These are phyloP conservation scores for Aphidius ervi DNA, from an alignment of 1,140 invertebrate genomes.

Conservation along the genomic window DNA sequence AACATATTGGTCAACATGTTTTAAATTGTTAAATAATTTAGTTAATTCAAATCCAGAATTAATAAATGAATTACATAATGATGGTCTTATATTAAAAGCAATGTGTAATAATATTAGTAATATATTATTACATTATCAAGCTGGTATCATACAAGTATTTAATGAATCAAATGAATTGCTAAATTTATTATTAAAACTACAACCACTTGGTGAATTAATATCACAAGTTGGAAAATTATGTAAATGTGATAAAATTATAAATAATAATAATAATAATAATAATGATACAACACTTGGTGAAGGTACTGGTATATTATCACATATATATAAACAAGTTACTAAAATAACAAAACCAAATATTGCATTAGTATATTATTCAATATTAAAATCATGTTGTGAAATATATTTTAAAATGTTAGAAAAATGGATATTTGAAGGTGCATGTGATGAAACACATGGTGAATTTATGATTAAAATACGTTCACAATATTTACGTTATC, in stretches of 20 bases:
- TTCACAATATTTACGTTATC: slow-evolving; percentile 52
- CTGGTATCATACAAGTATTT: slow-evolving; percentile 51
- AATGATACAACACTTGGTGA: slow-evolving; percentile 42
- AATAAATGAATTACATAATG: slow-evolving; percentile 31
- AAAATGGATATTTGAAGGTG: slow-evolving; percentile 62
- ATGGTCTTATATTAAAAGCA: slow-evolving; percentile 52
- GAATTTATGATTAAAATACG: slow-evolving; percentile 62
- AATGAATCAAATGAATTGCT: slow-evolving; percentile 50
- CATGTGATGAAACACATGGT: slow-evolving; percentile 55
- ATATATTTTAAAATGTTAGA: slow-evolving; percentile 64
- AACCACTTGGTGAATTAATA: slow-evolving; percentile 54
- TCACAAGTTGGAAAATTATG: slow-evolving; percentile 57
- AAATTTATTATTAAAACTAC: slow-evolving; percentile 49
- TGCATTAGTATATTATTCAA: slow-evolving; percentile 55
- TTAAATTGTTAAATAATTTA: slow-evolving; percentile 35
- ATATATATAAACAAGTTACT: slow-evolving; percentile 59
- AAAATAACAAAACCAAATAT: slow-evolving; percentile 54
- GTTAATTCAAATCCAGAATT: slow-evolving; percentile 28
- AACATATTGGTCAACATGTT: slow-evolving; percentile 45
- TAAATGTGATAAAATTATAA: slow-evolving; percentile 36
- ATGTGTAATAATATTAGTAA: slow-evolving; percentile 56
- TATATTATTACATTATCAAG: slow-evolving; percentile 56
- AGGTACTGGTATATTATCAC: slow-evolving; percentile 57
- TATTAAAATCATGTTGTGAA: slow-evolving; percentile 57
- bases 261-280: slow-evolving; percentile 24